Conservation (phyloP, 2,113 vertebrate genomes). For the Barnardius zonarius region DNA sequence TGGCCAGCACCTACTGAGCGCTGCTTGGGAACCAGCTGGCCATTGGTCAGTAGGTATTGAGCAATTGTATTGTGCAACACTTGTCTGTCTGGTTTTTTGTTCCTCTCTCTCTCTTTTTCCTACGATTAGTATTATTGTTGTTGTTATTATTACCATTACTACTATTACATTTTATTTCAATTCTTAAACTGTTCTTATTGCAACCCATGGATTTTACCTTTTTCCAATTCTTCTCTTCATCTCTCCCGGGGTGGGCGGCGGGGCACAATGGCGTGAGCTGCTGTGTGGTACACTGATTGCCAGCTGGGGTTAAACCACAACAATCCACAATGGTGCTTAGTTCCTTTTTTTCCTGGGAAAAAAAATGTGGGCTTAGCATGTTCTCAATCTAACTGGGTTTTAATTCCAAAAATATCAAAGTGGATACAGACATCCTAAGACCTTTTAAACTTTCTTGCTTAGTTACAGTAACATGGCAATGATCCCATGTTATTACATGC, state of each 20-base stretch:
- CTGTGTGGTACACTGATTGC: background rate
- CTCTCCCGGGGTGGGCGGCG: rapidly evolving
- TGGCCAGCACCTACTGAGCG: background rate
- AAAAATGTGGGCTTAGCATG: background rate
- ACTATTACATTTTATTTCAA: background rate
- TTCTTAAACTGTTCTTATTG: background rate
- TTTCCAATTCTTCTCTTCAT: background rate
- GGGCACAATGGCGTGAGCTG: background rate
- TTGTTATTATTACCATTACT: background rate
- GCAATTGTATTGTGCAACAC: background rate
- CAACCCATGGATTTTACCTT: background rate
- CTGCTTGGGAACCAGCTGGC: background rate
- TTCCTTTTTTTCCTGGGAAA: background rate
- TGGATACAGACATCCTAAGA: background rate
- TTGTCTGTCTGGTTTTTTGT: background rate
- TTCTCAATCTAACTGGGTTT: background rate
- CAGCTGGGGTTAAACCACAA: background rate
- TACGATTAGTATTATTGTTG: background rate
- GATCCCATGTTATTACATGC: background rate
- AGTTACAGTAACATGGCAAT: background rate
- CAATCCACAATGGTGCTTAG: background rate
- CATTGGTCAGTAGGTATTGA: background rate
- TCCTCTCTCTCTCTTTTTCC: background rate
- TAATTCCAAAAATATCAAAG: background rate
- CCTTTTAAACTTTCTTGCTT: background rate